These are phyloP conservation scores for Latrodectus hesperus DNA, from an alignment of 2,888 invertebrate species.

Conservation along the genomic window DNA sequence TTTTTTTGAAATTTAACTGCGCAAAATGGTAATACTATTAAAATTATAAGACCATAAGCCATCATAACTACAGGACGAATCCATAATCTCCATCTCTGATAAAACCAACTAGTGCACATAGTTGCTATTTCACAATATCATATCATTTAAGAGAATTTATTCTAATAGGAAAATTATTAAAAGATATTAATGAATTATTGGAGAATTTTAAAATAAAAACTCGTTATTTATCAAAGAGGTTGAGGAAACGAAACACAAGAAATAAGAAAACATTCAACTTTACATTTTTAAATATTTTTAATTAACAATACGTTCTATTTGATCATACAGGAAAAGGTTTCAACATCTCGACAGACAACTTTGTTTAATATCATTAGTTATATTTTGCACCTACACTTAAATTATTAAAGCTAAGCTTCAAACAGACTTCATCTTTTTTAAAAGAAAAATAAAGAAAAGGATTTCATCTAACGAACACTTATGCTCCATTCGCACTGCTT, in stretches of 20 bases:
- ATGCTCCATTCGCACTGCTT: too few relatives aligned
- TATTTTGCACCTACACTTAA: too few relatives aligned
- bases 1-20: conserved; percentile 86
- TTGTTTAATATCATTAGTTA: too few relatives aligned
- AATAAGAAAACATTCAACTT: too few relatives aligned
- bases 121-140: not conserved
- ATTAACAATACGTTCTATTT: too few relatives aligned
- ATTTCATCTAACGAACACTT: too few relatives aligned
- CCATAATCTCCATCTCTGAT: conserved; percentile 86
- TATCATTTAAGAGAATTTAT: not conserved
- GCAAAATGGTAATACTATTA: conserved; percentile 88
- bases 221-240: not conserved
- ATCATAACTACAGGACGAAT: conserved; percentile 89
- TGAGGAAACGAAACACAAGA: conserved; percentile 3
- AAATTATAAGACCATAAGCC: conserved; percentile 85
- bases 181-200: not conserved
- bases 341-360: too few relatives aligned
- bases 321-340: too few relatives aligned
- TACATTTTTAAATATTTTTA: too few relatives aligned
- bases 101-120: conserved; percentile 65
- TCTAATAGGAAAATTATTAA: not conserved
- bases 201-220: not conserved
- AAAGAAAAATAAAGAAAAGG: too few relatives aligned
- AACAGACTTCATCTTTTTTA: too few relatives aligned
- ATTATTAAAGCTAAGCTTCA: too few relatives aligned